These are phyloP conservation scores for Acanthurus tractus DNA, from an alignment of 2,797 vertebrate species.

Conservation along the genomic window DNA sequence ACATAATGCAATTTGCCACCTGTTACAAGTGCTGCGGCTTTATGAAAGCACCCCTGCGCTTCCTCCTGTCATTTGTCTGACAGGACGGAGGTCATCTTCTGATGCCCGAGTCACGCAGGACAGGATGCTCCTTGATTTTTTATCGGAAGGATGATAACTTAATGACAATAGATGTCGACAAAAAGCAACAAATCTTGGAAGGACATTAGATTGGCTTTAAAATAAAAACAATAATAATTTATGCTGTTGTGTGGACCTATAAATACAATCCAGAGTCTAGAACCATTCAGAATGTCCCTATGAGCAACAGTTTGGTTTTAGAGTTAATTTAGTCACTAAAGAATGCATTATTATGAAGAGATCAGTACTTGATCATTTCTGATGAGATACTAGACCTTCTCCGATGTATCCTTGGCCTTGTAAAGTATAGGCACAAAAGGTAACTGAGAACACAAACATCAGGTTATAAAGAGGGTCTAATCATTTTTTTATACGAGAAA, in stretches of 20 bases:
- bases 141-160: constrained; percentile 71
- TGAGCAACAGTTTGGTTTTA: background rate
- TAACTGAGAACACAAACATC: too few relatives aligned
- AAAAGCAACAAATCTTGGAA: constrained; percentile 49
- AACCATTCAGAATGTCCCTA: background rate
- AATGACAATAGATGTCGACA: constrained; percentile 61
- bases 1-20: constrained; percentile 86
- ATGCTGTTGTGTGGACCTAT: constrained; percentile 7
- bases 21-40: constrained; percentile 86
- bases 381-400: background rate
- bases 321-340: background rate
- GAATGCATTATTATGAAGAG: background rate
- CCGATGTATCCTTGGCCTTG: too few relatives aligned
- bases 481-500: too few relatives aligned
- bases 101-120: constrained; percentile 69
- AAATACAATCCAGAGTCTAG: constrained; percentile 18
- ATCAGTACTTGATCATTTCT: background rate
- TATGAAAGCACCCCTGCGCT: constrained; percentile 83
- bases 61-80: constrained; percentile 84
- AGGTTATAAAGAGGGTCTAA: too few relatives aligned
- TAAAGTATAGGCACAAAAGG: too few relatives aligned
- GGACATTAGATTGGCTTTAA: constrained; percentile 15
- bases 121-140: constrained; percentile 73
- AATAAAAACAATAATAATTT: background rate
- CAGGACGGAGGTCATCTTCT: constrained; percentile 78